Evolutionary conservation across 2,113 vertebrate species (phyloP), one percentile per base, ranked within the genome.

Genomic region (Cercocebus atys): DNA sequence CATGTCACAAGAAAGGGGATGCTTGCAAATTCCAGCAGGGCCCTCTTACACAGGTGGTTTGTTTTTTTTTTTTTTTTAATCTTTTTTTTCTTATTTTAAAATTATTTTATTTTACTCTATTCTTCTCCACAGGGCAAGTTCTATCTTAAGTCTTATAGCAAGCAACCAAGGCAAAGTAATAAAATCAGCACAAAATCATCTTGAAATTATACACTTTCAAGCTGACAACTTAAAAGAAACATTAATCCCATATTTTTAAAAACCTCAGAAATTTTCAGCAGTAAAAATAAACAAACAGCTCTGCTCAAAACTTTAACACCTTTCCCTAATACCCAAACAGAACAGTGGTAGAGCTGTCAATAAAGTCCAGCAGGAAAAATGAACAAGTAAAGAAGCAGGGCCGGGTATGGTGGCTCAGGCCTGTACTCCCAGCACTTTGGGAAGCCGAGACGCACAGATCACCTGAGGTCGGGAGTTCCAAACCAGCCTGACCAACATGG

Each of bases 241-340:
- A 87, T 81, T 59, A 73, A 95, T 73, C 64, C 70, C 73, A 70
- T 73, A 55, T 87, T 95, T 95, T 66, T 27, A 64, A 96, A 86
- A 94, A 80, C 52, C 38, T 93, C 73, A 38, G 92, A 79, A 97
- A 91, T 66, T 85, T 13, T 40, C 43, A 84, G 40, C 32, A 81
- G 57, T 57, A 59, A 95, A 90, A 97, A 94, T 66, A 85, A 96
- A 92, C 64, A 68, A 95, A 97, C 72, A 93, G 38, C 73, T 93
- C 91, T 87, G 70, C 79, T 89, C 59, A 76, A 86, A 96, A 92
- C 76, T 87, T 38, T 95, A 73, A 93, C 35, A 93, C 86, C 89
- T 95, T 88, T 68, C 61, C 90, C 81, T 66, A 93, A 86, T 89
- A 52, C 70, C 72, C 85, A 91, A 90, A 96, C 82, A 92, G 20